phyloP scores from a whole-genome alignment of 1,140 invertebrate genomes.

The Eciton burchellii region DNA sequence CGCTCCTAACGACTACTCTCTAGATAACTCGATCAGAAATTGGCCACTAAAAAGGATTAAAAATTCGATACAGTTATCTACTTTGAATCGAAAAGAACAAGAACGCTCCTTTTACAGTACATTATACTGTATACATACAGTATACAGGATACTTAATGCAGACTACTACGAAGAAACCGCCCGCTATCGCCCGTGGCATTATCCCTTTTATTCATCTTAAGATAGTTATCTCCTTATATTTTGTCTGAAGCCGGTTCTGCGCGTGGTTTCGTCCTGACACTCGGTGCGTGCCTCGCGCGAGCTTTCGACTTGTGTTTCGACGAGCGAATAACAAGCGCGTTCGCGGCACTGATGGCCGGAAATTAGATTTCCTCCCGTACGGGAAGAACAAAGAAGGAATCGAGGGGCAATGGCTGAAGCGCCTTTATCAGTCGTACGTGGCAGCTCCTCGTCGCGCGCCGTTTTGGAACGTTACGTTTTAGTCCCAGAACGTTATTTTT shows the following conservation, averaged over 20 bases:
- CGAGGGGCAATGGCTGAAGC: conserved; percentile 51
- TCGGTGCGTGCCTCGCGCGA: conserved; percentile 4
- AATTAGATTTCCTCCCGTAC: conserved; percentile 34
- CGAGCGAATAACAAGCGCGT: conserved; percentile 48
- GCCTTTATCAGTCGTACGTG: conserved; percentile 72
- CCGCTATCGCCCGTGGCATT: background rate
- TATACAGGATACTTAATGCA: background rate
- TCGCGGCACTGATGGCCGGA: conserved; percentile 33
- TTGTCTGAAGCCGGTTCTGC: conserved; percentile 35
- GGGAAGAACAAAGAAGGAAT: conserved; percentile 46
- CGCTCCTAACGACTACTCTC: background rate
- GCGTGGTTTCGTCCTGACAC: conserved; percentile 14
- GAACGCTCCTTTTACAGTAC: background rate
- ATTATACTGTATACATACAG: too few relatives aligned
- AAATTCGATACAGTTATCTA: background rate
- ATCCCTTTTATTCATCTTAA: conserved; percentile 10
- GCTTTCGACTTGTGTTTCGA: conserved; percentile 26
- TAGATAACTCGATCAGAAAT: conserved; percentile 11
- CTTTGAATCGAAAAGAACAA: too few relatives aligned
- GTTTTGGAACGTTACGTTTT: conserved; percentile 76
- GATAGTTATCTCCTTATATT: conserved; percentile 12
- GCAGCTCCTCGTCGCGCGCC: conserved; percentile 71
- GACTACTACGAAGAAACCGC: background rate
- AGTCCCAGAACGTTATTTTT: conserved; percentile 83
- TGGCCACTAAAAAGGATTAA: background rate